A percentile compares a stretch with the other conserved stretches of the same genome.
phyloP scores from a whole-genome alignment of 2,113 vertebrate genomes.

The Stomatorhinus ivindoensis region DNA sequence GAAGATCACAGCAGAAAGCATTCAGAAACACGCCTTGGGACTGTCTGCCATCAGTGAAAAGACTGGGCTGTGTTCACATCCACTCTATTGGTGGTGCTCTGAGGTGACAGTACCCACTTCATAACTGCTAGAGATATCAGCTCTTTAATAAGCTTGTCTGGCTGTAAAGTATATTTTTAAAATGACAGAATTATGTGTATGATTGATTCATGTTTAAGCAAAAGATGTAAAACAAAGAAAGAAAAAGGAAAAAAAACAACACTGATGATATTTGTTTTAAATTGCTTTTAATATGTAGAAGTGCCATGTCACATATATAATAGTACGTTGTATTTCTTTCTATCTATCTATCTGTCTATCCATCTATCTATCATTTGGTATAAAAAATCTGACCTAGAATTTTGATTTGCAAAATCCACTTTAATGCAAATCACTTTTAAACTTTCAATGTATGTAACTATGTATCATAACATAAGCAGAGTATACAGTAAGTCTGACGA shows the following conservation, averaged over 20 bases:
- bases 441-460: neutral
- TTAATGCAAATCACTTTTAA: neutral
- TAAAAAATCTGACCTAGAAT: neutral
- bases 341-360: too few relatives aligned
- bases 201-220: neutral
- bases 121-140: neutral
- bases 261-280: neutral
- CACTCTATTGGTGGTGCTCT: too few relatives aligned
- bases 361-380: too few relatives aligned
- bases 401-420: neutral
- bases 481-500: neutral
- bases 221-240: neutral
- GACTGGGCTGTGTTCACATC: neutral
- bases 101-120: neutral
- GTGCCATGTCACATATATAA: neutral
- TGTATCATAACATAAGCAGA: neutral
- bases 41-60: neutral
- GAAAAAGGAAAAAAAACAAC: neutral
- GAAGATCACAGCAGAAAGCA: neutral
- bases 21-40: neutral
- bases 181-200: neutral
- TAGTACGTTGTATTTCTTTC: too few relatives aligned
- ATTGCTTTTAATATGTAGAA: neutral
- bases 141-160: neutral
- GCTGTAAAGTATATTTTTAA: neutral